phyloP scores from a whole-genome alignment of 2,888 invertebrate species.

The Oeneis ivallda region DNA sequence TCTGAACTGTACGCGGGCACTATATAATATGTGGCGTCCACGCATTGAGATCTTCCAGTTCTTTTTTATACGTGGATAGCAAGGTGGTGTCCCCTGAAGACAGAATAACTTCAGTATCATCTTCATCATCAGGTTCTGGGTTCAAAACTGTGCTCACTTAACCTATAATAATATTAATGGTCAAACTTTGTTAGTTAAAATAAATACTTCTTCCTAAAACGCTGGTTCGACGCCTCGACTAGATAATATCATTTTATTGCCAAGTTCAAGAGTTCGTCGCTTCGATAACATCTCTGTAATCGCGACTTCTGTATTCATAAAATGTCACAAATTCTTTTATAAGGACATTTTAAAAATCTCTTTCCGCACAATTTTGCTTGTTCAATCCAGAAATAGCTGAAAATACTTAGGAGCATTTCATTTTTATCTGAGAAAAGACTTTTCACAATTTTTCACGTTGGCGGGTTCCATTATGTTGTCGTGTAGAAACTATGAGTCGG shows the following conservation, averaged over 20 bases:
- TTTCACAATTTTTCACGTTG: slow-evolving; percentile 3
- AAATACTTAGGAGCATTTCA: not conserved
- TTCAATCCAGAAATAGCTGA: slow-evolving; percentile 1
- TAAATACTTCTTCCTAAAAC: not conserved
- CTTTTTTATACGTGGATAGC: too few species aligned
- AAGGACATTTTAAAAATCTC: slow-evolving; percentile 72
- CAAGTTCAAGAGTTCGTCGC: slow-evolving; percentile 27
- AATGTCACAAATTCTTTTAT: slow-evolving; percentile 68
- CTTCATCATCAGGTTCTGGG: too few species aligned
- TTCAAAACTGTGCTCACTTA: too few species aligned
- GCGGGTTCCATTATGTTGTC: not conserved
- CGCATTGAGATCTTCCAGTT: too few species aligned
- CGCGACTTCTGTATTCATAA: slow-evolving; percentile 56
- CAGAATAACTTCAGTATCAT: too few species aligned
- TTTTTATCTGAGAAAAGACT: slow-evolving; percentile 1
- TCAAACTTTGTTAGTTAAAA: too few species aligned
- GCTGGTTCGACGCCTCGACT: not conserved
- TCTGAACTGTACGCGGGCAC: too few species aligned
- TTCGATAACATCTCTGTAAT: slow-evolving; percentile 33
- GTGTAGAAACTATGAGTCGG: not conserved
- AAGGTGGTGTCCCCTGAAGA: too few species aligned
- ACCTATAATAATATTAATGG: too few species aligned
- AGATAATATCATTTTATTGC: slow-evolving; percentile 30
- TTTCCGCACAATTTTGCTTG: slow-evolving; percentile 12
- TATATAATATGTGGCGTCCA: too few species aligned